A percentile compares a stretch with the other conserved stretches of the same genome.
Conservation (phyloP, 2,888 invertebrate genomes). For the Torymus tubicola region DNA sequence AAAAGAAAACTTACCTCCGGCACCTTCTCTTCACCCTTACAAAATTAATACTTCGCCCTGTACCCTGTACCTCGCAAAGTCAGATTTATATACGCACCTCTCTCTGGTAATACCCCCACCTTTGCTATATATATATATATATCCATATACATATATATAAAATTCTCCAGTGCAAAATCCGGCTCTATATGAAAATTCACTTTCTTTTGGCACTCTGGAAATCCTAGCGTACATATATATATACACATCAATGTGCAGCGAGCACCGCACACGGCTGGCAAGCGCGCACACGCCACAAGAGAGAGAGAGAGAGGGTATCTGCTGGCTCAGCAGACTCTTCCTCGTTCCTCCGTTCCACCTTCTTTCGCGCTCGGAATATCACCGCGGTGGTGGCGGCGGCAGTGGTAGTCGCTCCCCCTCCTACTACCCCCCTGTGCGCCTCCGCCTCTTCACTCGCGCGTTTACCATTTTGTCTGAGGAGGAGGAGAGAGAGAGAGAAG, state of each 20-base stretch:
- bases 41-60: too few relatives aligned
- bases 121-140: too few relatives aligned
- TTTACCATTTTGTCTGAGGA: conserved; percentile 17
- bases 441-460: conserved; percentile 41
- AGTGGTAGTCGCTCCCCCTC: conserved; percentile 34
- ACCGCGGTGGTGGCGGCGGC: too few relatives aligned
- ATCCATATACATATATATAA: too few relatives aligned
- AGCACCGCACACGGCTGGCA: conserved; percentile 62
- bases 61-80: too few relatives aligned
- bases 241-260: conserved; percentile 73
- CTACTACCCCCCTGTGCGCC: conserved; percentile 19
- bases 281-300: conserved; percentile 50
- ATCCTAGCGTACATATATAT: not conserved
- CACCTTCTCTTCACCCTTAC: too few relatives aligned
- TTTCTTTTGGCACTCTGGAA: conserved; percentile 12
- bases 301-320: conserved; percentile 56
- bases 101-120: too few relatives aligned
- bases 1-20: too few relatives aligned
- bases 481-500: not conserved
- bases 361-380: conserved; percentile 17
- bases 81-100: too few relatives aligned
- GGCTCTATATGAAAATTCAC: conserved; percentile 38
- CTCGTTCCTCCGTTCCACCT: conserved; percentile 47
- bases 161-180: too few relatives aligned
- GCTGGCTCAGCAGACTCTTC: conserved; percentile 75